A percentile compares a stretch with the other conserved stretches of the same genome.
These are phyloP conservation scores for Prunella fulvescens DNA, from an alignment of 2,113 vertebrate genomes.

Conservation along the genomic window DNA sequence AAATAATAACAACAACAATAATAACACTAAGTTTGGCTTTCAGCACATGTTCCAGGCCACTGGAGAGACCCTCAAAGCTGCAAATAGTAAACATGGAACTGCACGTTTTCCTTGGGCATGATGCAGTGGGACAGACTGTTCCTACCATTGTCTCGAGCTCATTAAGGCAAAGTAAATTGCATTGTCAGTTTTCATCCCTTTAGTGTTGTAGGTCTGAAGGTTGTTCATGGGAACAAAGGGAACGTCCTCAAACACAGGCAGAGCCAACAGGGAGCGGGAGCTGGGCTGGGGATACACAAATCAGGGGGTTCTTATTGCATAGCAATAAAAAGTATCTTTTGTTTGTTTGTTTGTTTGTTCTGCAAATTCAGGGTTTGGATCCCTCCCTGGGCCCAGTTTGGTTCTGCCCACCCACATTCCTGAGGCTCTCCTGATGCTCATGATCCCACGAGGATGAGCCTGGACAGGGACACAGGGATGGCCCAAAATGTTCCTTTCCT, in stretches of 20 bases:
- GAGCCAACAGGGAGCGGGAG: background rate
- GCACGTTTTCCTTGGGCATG: constrained; percentile 20
- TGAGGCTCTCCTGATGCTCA: background rate
- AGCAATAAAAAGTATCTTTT: constrained; percentile 45
- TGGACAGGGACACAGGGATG: background rate
- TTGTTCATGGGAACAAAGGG: background rate
- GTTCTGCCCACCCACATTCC: background rate
- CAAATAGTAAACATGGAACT: constrained; percentile 69
- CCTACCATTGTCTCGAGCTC: constrained; percentile 61
- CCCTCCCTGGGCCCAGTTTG: background rate
- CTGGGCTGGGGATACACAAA: background rate
- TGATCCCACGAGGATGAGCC: background rate
- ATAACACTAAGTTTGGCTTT: constrained; percentile 75
- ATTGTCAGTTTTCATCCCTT: constrained; percentile 61
- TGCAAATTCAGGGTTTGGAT: background rate
- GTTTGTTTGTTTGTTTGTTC: background rate
- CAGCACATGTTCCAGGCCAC: constrained; percentile 71
- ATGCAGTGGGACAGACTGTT: background rate
- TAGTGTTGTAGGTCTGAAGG: constrained; percentile 34
- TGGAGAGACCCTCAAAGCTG: constrained; percentile 55
- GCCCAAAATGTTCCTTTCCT: background rate
- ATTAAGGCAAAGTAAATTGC: constrained; percentile 78
- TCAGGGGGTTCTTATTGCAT: constrained; percentile 62
- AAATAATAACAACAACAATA: background rate
- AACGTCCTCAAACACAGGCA: background rate